Evolutionary conservation across 2,888 invertebrate species (phyloP).

Genomic region (Chrysolina americana): DNA sequence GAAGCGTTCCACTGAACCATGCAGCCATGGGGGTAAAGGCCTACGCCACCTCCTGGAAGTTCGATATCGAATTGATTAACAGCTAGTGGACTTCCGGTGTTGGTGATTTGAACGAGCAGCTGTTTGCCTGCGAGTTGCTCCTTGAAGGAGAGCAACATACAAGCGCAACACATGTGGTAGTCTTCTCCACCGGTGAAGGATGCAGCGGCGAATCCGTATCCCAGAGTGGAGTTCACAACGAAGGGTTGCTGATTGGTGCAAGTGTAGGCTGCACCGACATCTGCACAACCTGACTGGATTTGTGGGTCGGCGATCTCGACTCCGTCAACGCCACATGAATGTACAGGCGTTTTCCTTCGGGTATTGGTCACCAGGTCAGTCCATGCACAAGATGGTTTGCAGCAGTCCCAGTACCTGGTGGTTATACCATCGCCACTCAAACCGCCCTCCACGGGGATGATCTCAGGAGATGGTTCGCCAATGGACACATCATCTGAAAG

Average conservation of each 20-base stretch:
- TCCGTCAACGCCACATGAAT: conserved; percentile 33
- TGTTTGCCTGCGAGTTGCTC: conserved; percentile 44
- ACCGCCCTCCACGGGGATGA: conserved; percentile 21
- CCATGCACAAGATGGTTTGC: conserved; percentile 47
- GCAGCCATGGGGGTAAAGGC: conserved; percentile 34
- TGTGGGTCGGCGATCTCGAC: conserved; percentile 12
- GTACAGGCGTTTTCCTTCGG: conserved; percentile 25
- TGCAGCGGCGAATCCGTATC: conserved; percentile 48
- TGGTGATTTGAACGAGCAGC: conserved; percentile 41
- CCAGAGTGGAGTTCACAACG: conserved; percentile 47
- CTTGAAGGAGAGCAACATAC: conserved; percentile 43
- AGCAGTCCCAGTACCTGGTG: conserved; percentile 54
- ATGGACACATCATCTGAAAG: neutral
- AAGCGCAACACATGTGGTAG: conserved; percentile 43
- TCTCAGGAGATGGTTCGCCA: conserved; percentile 21
- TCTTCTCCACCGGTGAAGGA: conserved; percentile 48
- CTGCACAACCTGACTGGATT: conserved; percentile 35
- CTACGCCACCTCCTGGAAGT: conserved; percentile 50
- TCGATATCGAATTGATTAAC: conserved; percentile 50
- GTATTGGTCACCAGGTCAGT: conserved; percentile 23
- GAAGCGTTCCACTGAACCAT: conserved; percentile 45
- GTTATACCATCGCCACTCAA: conserved; percentile 48
- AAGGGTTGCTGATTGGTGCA: conserved; percentile 45
- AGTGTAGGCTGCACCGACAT: conserved; percentile 34
- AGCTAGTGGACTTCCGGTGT: conserved; percentile 36